Conservation (phyloP, 2,888 invertebrate genomes). For the Euspilapteryx auroguttella region DNA sequence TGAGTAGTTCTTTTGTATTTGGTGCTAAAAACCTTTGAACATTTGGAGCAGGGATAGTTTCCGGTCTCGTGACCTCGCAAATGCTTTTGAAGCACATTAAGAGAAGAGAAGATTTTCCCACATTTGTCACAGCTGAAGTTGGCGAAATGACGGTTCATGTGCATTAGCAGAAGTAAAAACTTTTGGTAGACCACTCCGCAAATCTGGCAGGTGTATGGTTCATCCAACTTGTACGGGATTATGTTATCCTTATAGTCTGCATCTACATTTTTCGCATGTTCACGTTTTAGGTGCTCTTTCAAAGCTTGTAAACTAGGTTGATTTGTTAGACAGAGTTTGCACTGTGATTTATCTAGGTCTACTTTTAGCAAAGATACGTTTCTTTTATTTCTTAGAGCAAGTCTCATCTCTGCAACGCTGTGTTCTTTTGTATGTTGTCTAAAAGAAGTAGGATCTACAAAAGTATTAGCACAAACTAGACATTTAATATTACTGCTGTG, state of each 20-base stretch:
- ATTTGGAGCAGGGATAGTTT: slow-evolving; percentile 30
- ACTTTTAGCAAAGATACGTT: slow-evolving; percentile 33
- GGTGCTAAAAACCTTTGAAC: slow-evolving; percentile 34
- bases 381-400: too few relatives aligned
- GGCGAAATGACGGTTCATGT: slow-evolving; percentile 41
- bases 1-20: slow-evolving; percentile 25
- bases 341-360: slow-evolving; percentile 25
- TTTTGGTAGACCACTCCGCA: slow-evolving; percentile 26
- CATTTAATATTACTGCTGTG: slow-evolving; percentile 33
- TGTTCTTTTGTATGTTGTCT: slow-evolving; percentile 23
- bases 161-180: slow-evolving; percentile 27
- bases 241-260: slow-evolving; percentile 24
- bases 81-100: slow-evolving; percentile 24
- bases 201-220: slow-evolving; percentile 28
- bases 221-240: slow-evolving; percentile 33
- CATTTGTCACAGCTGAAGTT: slow-evolving; percentile 41
- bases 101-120: slow-evolving; percentile 28
- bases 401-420: slow-evolving; percentile 18
- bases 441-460: slow-evolving; percentile 18
- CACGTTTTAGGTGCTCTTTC: slow-evolving; percentile 22
- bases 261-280: slow-evolving; percentile 23
- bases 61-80: slow-evolving; percentile 27
- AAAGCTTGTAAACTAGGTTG: slow-evolving; percentile 16
- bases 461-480: slow-evolving; percentile 20
- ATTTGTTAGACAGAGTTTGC: slow-evolving; percentile 22